phyloP scores from a whole-genome alignment of 23 tunicate species.

The Corella eumyota region DNA sequence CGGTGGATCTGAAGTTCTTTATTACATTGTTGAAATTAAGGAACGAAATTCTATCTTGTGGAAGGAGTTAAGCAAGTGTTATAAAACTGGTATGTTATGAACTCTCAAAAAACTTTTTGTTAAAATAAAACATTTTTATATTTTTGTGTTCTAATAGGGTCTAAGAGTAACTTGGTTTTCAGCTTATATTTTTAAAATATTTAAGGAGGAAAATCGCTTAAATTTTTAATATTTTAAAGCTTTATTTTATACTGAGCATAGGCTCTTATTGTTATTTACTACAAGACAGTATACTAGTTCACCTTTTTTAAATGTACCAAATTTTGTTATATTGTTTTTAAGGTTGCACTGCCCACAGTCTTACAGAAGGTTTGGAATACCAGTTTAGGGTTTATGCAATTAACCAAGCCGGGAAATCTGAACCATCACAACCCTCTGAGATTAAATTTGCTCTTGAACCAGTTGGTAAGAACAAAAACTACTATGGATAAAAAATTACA shows the following conservation, averaged over 20 bases:
- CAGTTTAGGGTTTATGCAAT: conserved; percentile 87
- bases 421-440: conserved; percentile 64
- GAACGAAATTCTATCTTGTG: conserved; percentile 80
- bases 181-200: no score
- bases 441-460: conserved; percentile 61
- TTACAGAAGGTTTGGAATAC: conserved; percentile 90
- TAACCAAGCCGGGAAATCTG: conserved; percentile 84
- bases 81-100: conserved; percentile 21
- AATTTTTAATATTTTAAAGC: no score
- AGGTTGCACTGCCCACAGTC: conserved; percentile 40
- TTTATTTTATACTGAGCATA: no score
- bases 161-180: no score
- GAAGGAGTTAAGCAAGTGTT: conserved; percentile 42
- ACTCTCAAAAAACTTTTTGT: no score
- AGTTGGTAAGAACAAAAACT: conserved; percentile 31
- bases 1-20: conserved; percentile 83
- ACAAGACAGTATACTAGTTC: no score
- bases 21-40: conserved; percentile 71
- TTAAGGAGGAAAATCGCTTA: no score
- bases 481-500: no score
- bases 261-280: no score
- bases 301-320: no score
- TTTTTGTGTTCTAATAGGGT: no score
- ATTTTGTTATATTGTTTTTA: neutral
- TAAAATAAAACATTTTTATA: no score